A percentile compares a stretch with the other conserved stretches of the same genome.
Conservation (phyloP, 2,797 vertebrate genomes). For the Perdix hodgsoniae region DNA sequence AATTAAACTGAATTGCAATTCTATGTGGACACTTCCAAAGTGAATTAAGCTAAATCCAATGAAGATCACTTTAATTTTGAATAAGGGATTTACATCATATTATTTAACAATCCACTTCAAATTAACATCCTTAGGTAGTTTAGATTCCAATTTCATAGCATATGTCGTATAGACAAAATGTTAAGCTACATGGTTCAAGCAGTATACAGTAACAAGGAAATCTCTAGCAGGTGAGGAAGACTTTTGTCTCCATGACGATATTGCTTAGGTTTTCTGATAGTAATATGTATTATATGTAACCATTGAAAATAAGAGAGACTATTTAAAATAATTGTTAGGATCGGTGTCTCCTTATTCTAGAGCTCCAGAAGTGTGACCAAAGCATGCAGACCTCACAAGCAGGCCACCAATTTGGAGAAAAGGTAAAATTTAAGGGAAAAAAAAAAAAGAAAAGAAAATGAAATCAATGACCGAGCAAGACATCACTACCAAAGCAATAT, state of each 20-base stretch:
- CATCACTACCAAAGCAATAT: not conserved
- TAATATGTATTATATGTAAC: not conserved
- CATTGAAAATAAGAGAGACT: not conserved
- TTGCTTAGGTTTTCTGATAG: not conserved
- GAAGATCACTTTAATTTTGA: not conserved
- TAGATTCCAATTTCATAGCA: not conserved
- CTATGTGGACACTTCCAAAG: not conserved
- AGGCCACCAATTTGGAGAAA: not conserved
- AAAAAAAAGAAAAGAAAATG: not conserved
- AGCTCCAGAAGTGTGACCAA: not conserved
- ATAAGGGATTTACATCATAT: not conserved
- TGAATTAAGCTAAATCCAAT: not conserved
- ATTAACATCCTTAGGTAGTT: not conserved
- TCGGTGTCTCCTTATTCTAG: not conserved
- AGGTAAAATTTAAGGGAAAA: constrained; percentile 2
- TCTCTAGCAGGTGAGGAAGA: constrained; percentile 26
- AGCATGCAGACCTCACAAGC: not conserved
- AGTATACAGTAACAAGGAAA: not conserved
- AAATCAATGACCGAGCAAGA: constrained; percentile 22
- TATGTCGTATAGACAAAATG: not conserved
- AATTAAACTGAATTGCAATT: not conserved
- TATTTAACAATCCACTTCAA: not conserved
- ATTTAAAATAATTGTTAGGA: not conserved
- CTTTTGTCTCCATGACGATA: constrained; percentile 53
- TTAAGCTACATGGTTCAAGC: not conserved